Evolutionary conservation across 2,113 vertebrate genomes (phyloP).

Genomic region (Phaethon lepturus): DNA sequence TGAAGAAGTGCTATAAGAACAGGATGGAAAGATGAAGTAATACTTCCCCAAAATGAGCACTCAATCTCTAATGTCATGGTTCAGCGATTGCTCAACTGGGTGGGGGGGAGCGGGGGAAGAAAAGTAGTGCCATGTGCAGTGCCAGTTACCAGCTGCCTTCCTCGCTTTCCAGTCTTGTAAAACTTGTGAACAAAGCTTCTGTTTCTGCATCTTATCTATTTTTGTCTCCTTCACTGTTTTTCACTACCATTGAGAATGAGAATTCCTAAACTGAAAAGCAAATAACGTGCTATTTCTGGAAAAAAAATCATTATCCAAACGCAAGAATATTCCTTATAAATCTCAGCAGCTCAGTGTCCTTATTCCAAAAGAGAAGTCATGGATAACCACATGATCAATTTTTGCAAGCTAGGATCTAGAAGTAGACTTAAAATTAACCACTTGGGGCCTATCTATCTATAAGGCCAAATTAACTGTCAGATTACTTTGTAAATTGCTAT

Average conservation of each 20-base stretch:
- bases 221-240: background rate
- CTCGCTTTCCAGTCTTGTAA: background rate
- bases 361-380: background rate
- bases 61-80: background rate
- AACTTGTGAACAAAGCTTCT: background rate
- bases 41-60: background rate
- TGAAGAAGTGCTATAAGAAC: background rate
- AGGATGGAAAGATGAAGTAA: background rate
- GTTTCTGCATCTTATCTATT: background rate
- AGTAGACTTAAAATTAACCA: background rate
- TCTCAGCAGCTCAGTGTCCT: background rate
- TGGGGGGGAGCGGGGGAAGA: no score
- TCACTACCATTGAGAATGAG: background rate
- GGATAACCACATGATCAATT: background rate
- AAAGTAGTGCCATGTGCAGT: background rate
- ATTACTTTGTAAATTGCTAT: background rate
- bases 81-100: background rate
- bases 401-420: background rate
- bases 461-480: background rate
- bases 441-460: background rate
- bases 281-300: accelerated
- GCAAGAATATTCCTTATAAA: background rate
- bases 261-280: background rate
- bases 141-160: background rate
- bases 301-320: background rate